These are phyloP conservation scores for Halichoeres trimaculatus DNA, from an alignment of 2,113 vertebrate genomes.

Conservation along the genomic window DNA sequence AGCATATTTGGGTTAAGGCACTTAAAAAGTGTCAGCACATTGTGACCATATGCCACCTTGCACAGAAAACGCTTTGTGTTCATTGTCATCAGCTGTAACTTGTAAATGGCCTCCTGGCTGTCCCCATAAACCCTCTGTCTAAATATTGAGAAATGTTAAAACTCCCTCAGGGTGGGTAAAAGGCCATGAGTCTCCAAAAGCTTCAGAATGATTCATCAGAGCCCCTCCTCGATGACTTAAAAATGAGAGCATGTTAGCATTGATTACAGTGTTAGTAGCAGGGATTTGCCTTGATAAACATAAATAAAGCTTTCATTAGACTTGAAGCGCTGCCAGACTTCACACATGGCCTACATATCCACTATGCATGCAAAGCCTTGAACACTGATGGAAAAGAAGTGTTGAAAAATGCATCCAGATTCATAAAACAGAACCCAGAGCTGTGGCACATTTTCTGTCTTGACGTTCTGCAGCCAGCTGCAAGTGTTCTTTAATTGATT, in stretches of 20 bases:
- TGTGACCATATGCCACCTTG: conserved; percentile 54
- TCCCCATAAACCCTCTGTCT: conserved; percentile 55
- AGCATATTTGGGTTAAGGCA: not conserved
- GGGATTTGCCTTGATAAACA: conserved; percentile 46
- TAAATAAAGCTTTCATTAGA: conserved; percentile 49
- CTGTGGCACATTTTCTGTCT: conserved; percentile 28
- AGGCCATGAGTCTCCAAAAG: conserved; percentile 15
- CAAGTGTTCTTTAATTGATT: conserved; percentile 55
- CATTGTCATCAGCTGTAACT: conserved; percentile 31
- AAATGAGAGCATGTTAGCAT: conserved; percentile 36
- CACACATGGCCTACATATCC: conserved; percentile 53
- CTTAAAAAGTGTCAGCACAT: conserved; percentile 37
- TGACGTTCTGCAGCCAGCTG: conserved; percentile 49
- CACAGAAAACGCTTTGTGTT: conserved; percentile 1
- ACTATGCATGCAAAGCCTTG: conserved; percentile 42
- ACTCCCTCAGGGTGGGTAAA: conserved; percentile 15
- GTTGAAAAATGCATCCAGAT: conserved; percentile 32
- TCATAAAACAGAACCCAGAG: conserved; percentile 29
- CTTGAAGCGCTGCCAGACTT: conserved; percentile 32
- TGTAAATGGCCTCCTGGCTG: conserved; percentile 42
- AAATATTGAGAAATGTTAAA: conserved; percentile 31
- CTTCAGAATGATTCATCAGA: conserved; percentile 15
- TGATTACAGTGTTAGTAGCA: conserved; percentile 38
- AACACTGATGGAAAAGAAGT: conserved; percentile 41
- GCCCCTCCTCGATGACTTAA: conserved; percentile 33